A percentile compares a stretch with the other conserved stretches of the same genome.
Evolutionary conservation across 1,140 invertebrate genomes (phyloP).

Genomic region (Drosophila oshimai): DNA sequence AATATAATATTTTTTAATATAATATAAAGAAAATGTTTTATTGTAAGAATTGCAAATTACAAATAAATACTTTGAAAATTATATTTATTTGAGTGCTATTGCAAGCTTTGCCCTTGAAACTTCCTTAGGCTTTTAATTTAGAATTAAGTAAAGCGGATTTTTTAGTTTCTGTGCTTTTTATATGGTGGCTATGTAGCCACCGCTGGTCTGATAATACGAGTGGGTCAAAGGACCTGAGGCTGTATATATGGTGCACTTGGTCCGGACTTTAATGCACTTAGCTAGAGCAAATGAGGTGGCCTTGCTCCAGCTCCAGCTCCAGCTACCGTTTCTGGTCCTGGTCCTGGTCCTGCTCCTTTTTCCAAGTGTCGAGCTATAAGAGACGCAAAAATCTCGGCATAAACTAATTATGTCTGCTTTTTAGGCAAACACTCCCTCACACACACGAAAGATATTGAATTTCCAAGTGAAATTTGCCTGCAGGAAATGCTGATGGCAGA

Average conservation of each 20-base stretch:
- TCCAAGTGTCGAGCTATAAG: slow-evolving; percentile 42
- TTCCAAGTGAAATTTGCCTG: slow-evolving; percentile 48
- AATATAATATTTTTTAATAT: no score
- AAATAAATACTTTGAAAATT: no score
- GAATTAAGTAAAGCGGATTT: no score
- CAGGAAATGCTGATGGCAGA: slow-evolving; percentile 13
- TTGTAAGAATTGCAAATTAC: no score
- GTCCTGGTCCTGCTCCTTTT: background rate
- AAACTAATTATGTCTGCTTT: slow-evolving; percentile 76
- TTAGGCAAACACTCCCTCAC: slow-evolving; percentile 42
- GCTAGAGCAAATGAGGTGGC: slow-evolving; percentile 12
- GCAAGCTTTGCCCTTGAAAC: no score
- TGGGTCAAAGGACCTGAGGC: slow-evolving; percentile 13
- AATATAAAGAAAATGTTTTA: no score
- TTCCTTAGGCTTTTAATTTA: no score
- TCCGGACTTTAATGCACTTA: slow-evolving; percentile 31
- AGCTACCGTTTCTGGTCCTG: background rate
- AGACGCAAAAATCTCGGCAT: slow-evolving; percentile 60
- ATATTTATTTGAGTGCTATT: no score
- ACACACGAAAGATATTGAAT: slow-evolving; percentile 56
- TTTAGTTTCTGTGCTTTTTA: no score
- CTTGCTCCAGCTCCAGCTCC: slow-evolving; percentile 8
- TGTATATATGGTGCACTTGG: background rate
- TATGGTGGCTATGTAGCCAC: no score
- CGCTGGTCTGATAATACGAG: background rate